Base-by-base conservation (phyloP, 2,113 vertebrate species). In the Atherinomorus stipes region DNA sequence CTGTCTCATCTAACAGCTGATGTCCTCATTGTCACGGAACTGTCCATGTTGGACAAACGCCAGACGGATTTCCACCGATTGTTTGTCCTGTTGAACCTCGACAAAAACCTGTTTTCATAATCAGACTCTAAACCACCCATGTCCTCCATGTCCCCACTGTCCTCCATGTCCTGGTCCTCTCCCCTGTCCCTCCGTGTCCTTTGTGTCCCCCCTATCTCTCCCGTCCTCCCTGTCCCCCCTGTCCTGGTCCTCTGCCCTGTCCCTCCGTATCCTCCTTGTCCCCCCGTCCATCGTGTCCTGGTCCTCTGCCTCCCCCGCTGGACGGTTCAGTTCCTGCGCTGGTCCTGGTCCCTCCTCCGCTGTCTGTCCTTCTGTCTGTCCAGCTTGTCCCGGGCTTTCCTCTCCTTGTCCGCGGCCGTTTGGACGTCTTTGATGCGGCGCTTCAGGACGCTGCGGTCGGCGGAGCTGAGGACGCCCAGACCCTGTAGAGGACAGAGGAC, bases 351-450 rank as follows among this genome's bases (percentile, higher is more conserved):
- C 49, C 89, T 91, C 64, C 92, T 93, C 44, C 94, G 90, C 44
- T 95, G 95, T 69, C 95, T 97, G 57, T 96, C 95, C 2, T 93
- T 93, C 87, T 96, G 95, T 74, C 92, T 94, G 25, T 95, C 96
- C 0, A 94, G 90, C 73, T 97, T 97, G 81, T 95, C 95, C 91
- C 94, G 90, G 37, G 95, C 95, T 74, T 96, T 97, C 44, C 91
- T 93, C 69, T 96, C 95, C 81, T 94, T 96, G 90, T 96, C 94
- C 0, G 88, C 94, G 0, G 95, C 95, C 0, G 75, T 63, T 0
- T 94, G 95, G 77, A 97, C 89, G 60, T 96, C 96, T 91, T 95
- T 96, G 60, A 97, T 87, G 68, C 95, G 94, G 22, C 94, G 89
- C 89, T 96, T 97, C 79, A 98, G 91, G 10, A 93, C 67, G 0